phyloP scores from a whole-genome alignment of 2,888 invertebrate species.

The Neoscelio sp. region DNA sequence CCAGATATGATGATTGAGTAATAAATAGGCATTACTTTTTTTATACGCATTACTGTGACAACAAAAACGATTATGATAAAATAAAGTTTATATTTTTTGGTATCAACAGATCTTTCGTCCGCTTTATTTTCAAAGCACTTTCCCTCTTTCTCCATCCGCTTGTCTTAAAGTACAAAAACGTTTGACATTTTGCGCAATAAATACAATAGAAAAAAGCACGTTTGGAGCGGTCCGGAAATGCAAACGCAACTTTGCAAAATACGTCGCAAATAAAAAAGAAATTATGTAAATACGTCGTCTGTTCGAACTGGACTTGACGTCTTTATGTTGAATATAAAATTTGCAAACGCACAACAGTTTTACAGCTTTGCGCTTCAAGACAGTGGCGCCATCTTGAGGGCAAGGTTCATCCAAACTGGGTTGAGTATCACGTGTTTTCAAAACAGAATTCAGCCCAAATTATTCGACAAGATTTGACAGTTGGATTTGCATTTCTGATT shows the following conservation, averaged over 20 bases:
- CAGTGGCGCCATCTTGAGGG: too few relatives aligned
- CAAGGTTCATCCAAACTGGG: too few relatives aligned
- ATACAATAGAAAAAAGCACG: not conserved
- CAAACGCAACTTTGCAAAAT: not conserved
- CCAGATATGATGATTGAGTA: conserved; percentile 74
- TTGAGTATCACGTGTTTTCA: too few relatives aligned
- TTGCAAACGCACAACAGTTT: too few relatives aligned
- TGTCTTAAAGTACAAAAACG: not conserved
- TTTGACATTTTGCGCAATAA: not conserved
- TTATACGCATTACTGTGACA: conserved; percentile 74
- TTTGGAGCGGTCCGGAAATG: not conserved
- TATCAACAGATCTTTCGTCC: conserved; percentile 65
- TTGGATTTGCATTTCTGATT: too few relatives aligned
- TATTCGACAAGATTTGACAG: too few relatives aligned
- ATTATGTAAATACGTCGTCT: not conserved
- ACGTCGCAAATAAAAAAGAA: too few relatives aligned
- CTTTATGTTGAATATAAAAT: not conserved
- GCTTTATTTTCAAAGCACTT: not conserved
- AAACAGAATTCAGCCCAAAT: too few relatives aligned
- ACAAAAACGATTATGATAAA: conserved; percentile 73
- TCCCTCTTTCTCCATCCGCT: not conserved
- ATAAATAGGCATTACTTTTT: conserved; percentile 78
- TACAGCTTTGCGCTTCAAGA: too few relatives aligned
- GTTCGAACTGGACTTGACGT: not conserved
- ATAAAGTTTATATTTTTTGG: conserved; percentile 82